These are phyloP conservation scores for Anas flavirostris DNA, from an alignment of 2,797 vertebrate species.

Conservation along the genomic window DNA sequence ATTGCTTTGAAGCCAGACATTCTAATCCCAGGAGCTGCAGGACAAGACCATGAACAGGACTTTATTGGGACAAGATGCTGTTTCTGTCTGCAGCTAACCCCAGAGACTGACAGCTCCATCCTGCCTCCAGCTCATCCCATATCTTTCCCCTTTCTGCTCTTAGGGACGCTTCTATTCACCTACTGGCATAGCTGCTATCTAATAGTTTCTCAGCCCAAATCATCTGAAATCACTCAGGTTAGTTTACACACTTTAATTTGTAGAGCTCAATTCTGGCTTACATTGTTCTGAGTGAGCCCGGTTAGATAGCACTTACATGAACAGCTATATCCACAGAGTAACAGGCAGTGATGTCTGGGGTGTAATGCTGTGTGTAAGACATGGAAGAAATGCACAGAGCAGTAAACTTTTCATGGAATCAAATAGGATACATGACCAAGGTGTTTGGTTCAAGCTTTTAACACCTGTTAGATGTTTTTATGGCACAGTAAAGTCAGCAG, in stretches of 20 bases:
- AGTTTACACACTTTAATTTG: background rate
- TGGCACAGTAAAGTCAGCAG: background rate
- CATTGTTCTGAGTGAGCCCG: background rate
- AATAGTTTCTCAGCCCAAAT: background rate
- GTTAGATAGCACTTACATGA: background rate
- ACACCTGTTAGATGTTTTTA: background rate
- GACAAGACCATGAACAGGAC: background rate
- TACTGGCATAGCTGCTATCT: background rate
- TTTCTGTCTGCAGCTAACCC: background rate
- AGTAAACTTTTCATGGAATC: background rate
- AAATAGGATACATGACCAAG: background rate
- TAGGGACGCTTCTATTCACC: background rate
- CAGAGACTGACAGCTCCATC: background rate
- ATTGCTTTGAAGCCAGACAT: background rate
- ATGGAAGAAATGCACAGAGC: background rate
- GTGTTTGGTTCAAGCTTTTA: background rate
- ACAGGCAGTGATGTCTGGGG: rapidly evolving
- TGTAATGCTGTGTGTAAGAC: background rate
- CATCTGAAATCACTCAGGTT: background rate
- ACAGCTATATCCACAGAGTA: background rate
- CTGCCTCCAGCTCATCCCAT: background rate
- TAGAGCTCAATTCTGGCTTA: background rate
- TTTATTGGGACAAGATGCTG: background rate
- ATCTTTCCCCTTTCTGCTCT: background rate
- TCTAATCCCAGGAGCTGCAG: background rate